Percentiles rank a stretch among this genome's conserved stretches.
Evolutionary conservation across 2,113 vertebrate species (phyloP).

Genomic region (Dissostichus mawsoni): DNA sequence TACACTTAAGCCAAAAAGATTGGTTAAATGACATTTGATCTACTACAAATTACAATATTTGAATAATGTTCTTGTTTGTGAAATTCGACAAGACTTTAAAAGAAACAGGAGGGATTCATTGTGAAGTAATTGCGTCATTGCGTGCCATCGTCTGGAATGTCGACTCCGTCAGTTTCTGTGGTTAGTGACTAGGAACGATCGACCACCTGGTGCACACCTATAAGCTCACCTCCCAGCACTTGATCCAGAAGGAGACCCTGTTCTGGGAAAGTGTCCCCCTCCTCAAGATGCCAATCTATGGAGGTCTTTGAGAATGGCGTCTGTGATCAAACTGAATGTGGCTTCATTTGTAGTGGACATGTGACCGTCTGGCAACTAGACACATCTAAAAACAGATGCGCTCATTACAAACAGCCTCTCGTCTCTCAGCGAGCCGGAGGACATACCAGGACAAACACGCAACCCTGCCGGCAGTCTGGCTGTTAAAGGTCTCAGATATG

Average conservation of each 20-base stretch:
- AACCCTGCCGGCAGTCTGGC: background rate
- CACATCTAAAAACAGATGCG: slow-evolving; percentile 55
- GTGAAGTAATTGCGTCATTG: too few relatives aligned
- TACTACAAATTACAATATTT: too few relatives aligned
- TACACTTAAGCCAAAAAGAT: too few relatives aligned
- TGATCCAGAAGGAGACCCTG: background rate
- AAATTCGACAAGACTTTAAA: too few relatives aligned
- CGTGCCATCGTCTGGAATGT: too few relatives aligned
- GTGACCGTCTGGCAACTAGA: slow-evolving; percentile 1
- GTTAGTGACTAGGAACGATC: too few relatives aligned
- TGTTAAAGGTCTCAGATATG: slow-evolving; percentile 38
- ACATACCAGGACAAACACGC: slow-evolving; percentile 33
- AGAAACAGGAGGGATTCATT: too few relatives aligned
- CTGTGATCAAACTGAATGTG: slow-evolving; percentile 9
- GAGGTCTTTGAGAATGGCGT: background rate
- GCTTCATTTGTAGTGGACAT: background rate
- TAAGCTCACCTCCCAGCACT: background rate
- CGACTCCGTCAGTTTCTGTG: too few relatives aligned
- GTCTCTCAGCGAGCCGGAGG: slow-evolving; percentile 20
- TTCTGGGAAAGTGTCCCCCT: background rate
- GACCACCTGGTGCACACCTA: background rate
- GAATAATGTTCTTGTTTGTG: too few relatives aligned
- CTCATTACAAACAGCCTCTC: slow-evolving; percentile 31
- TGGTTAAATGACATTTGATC: too few relatives aligned
- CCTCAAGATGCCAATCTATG: background rate